Base-by-base conservation (phyloP, 2,888 invertebrate genomes). In the Andricus quercusramuli region DNA sequence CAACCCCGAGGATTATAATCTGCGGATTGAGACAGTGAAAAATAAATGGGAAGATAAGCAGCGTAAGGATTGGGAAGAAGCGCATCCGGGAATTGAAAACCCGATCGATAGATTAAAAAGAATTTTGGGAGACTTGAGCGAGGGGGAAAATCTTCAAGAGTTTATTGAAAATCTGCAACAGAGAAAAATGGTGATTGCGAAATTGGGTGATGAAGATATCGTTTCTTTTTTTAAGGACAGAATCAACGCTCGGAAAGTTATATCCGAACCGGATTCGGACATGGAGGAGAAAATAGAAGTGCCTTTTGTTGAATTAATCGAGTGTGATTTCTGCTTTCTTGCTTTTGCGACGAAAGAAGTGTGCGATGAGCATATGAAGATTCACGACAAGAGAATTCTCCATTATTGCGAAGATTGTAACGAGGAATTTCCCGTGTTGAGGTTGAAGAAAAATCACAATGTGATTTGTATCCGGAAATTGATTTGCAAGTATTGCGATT, bases 151-250 rank as follows among this genome's bases (percentile, higher is more conserved):
- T 77, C 68, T 91, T 9, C 85, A 88, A 29, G 90, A 91, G 9
- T 92, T 92, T 88, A 88, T 90, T 65, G 91, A 90, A n/a, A 92
- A 92, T 82, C 81, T 93, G 4, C 92, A 91, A 79, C 91, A 90
- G 29, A 85, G 92, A 51, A 90, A 89, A 78, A 92, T 92, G 65
- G 87, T 92, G 1, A 88, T 92, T 62, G 88, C 89, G 5, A 88
- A 91, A 47, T 82, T 93, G 20, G 91, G 89, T 66, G 91, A 92
- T 70, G 90, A 92, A 13, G 92, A 92, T 29, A 89, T 93, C 20
- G 88, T 91, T 47, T 84, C 89, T 11, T 80, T 92, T 1, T 93
- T 90, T 29, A 91, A 92, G 78, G 87, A 89, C 29, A 87, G 90
- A 76, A 90, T 90, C 47, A 90, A 87, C 29, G 0, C 64, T 0